A percentile compares a stretch with the other conserved stretches of the same genome.
Evolutionary conservation across 1,140 invertebrate species (phyloP).

Genomic region (Drosophila truncata): DNA sequence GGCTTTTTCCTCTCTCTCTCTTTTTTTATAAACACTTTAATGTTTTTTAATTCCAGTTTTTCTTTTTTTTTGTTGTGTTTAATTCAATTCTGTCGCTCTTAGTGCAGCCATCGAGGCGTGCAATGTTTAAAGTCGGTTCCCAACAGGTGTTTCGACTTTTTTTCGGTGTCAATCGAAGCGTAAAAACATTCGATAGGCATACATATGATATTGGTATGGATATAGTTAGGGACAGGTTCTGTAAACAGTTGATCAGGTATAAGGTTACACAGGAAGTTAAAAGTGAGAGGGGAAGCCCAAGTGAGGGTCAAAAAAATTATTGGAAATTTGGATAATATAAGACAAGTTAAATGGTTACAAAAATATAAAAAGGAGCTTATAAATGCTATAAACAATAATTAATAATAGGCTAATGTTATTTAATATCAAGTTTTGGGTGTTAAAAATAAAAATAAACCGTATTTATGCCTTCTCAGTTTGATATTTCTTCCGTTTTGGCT

Average conservation of each 20-base stretch:
- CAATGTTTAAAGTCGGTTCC: constrained; percentile 41
- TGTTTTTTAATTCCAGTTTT: constrained; percentile 28
- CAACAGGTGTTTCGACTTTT: constrained; percentile 45
- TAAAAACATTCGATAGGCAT: constrained; percentile 41
- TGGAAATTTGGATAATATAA: background rate
- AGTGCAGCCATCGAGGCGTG: constrained; percentile 65
- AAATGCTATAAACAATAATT: background rate
- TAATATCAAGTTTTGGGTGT: too few relatives aligned
- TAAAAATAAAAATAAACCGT: too few relatives aligned
- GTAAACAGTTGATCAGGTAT: constrained; percentile 27
- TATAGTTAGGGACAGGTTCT: background rate
- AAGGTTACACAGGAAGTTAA: constrained; percentile 39
- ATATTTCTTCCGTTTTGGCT: background rate
- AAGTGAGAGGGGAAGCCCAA: background rate
- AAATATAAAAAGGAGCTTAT: background rate
- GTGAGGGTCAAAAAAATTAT: background rate
- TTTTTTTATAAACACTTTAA: constrained; percentile 8
- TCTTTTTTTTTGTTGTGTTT: constrained; percentile 24
- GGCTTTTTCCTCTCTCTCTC: constrained; percentile 6
- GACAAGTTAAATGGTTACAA: background rate
- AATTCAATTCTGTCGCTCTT: constrained; percentile 63
- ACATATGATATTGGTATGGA: constrained; percentile 38
- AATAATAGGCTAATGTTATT: too few relatives aligned
- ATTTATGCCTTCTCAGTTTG: too few relatives aligned
- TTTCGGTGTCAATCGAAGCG: constrained; percentile 27